phyloP scores from a whole-genome alignment of 2,888 invertebrate genomes.

The Limnephilus lunatus region DNA sequence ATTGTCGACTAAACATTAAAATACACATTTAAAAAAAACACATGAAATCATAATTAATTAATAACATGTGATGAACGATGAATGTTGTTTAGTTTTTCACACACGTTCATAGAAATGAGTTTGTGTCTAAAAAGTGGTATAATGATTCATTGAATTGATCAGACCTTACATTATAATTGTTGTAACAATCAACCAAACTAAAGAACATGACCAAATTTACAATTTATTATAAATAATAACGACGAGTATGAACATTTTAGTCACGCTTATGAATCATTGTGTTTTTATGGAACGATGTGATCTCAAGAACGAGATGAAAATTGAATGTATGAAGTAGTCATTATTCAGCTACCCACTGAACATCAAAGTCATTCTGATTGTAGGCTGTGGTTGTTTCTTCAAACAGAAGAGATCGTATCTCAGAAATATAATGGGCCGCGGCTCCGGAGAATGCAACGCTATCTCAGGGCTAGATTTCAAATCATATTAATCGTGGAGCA shows the following conservation, averaged over 20 bases:
- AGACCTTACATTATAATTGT: neutral
- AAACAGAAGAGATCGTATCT: conserved; percentile 33
- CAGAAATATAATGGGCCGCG: conserved; percentile 8
- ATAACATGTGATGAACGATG: neutral
- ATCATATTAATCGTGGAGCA: conserved; percentile 24
- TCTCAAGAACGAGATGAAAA: conserved; percentile 6
- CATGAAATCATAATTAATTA: neutral
- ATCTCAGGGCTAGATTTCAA: conserved; percentile 27
- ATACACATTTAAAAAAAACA: neutral
- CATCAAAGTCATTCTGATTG: conserved; percentile 36
- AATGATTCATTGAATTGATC: neutral
- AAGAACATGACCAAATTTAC: neutral
- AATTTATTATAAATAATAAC: neutral
- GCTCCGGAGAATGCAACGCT: conserved; percentile 4
- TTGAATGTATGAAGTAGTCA: neutral
- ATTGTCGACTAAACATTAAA: neutral
- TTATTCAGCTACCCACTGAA: conserved; percentile 41
- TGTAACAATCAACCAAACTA: neutral
- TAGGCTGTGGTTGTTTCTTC: conserved; percentile 1
- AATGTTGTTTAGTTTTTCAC: neutral
- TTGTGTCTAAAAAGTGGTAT: neutral
- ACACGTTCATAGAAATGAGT: neutral
- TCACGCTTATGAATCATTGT: conserved; percentile 3
- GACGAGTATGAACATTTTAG: neutral
- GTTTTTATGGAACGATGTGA: neutral